These are phyloP conservation scores for Catocala sponsa DNA, from an alignment of 2,888 invertebrate genomes.

Conservation along the genomic window DNA sequence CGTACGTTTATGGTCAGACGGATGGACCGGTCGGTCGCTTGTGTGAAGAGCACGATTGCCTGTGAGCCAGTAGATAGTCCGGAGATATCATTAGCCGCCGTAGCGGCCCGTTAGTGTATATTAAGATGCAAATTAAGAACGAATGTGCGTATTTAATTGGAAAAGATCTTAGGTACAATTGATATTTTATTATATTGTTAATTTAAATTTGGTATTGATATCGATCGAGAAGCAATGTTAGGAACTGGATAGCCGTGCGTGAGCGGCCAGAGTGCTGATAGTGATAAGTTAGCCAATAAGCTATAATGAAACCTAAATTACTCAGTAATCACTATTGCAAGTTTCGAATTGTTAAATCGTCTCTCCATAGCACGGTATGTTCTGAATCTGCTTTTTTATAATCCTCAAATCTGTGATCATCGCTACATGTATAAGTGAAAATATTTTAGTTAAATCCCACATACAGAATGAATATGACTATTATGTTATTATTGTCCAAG, in stretches of 20 bases:
- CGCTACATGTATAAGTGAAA: slow-evolving; percentile 85
- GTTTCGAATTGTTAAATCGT: slow-evolving; percentile 84
- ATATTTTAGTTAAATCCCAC: slow-evolving; percentile 79
- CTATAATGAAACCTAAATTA: slow-evolving; percentile 86
- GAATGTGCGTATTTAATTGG: slow-evolving; percentile 83
- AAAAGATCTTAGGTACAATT: slow-evolving; percentile 88
- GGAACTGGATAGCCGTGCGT: slow-evolving; percentile 72
- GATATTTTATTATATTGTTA: slow-evolving; percentile 88
- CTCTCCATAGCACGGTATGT: slow-evolving; percentile 86
- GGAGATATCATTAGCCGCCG: slow-evolving; percentile 62
- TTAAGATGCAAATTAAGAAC: slow-evolving; percentile 75
- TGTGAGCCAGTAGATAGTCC: slow-evolving; percentile 67
- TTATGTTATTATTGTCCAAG: slow-evolving; percentile 43
- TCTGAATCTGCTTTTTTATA: slow-evolving; percentile 87
- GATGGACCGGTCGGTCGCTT: slow-evolving; percentile 45
- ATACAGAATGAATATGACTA: slow-evolving; percentile 71
- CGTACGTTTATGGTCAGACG: slow-evolving; percentile 69
- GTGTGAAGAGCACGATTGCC: slow-evolving; percentile 55
- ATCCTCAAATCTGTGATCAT: slow-evolving; percentile 88
- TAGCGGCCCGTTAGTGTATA: slow-evolving; percentile 72
- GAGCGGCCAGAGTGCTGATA: slow-evolving; percentile 81
- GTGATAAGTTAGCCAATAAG: slow-evolving; percentile 85
- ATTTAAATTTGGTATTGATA: slow-evolving; percentile 87
- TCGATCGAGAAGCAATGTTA: slow-evolving; percentile 85
- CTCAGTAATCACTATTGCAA: slow-evolving; percentile 86